Evolutionary conservation across 1,140 invertebrate genomes (phyloP).

Genomic region (Orchesella cincta): DNA sequence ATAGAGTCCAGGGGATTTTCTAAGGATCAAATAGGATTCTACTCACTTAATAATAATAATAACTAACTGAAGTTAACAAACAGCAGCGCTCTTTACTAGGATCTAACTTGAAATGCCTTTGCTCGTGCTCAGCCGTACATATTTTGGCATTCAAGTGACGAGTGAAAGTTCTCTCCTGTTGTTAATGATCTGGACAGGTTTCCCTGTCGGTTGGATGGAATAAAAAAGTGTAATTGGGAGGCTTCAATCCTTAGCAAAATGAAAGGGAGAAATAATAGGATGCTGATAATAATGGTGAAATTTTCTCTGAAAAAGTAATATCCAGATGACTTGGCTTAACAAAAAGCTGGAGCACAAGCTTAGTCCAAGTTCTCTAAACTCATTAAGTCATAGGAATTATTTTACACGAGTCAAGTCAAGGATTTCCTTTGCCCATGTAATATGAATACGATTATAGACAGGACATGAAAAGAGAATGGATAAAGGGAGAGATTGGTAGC

Average conservation of each 20-base stretch:
- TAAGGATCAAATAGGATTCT: slow-evolving; percentile 27
- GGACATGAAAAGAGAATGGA: neutral
- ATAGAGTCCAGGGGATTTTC: slow-evolving; percentile 17
- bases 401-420: too few species aligned
- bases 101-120: neutral
- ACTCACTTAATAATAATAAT: slow-evolving; percentile 25
- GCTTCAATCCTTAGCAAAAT: neutral
- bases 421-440: too few species aligned
- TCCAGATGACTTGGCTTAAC: neutral
- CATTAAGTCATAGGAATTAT: too few species aligned
- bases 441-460: too few species aligned
- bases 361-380: too few species aligned
- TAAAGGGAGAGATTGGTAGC: too few species aligned
- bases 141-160: too few species aligned
- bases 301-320: too few species aligned
- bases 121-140: too few species aligned
- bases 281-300: neutral
- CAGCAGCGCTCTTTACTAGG: neutral
- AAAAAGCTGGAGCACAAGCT: too few species aligned
- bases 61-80: neutral
- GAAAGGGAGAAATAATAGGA: slow-evolving; percentile 5
- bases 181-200: slow-evolving; percentile 20
- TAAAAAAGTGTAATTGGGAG: neutral
- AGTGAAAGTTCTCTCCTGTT: neutral
- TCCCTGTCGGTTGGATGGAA: neutral